A percentile compares a stretch with the other conserved stretches of the same genome.
Conservation (phyloP, 2,797 vertebrate species). For the Acanthurus lineatus region DNA sequence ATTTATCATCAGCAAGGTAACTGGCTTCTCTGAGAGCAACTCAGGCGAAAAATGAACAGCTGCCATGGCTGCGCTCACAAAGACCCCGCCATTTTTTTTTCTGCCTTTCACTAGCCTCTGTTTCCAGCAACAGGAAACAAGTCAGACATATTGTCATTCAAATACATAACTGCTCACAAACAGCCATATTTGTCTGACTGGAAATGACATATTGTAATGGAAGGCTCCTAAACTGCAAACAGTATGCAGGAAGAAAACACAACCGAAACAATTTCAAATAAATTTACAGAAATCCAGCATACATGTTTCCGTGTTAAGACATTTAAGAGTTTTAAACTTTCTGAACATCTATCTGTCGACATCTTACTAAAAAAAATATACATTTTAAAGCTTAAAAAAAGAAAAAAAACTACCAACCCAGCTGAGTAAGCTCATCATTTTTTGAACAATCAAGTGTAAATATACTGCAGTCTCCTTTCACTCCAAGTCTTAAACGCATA, state of each 20-base stretch:
- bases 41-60: constrained; percentile 94
- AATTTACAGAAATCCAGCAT: background rate
- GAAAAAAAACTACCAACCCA: no score
- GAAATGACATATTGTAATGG: constrained; percentile 43
- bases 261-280: constrained; percentile 7
- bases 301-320: background rate
- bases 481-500: background rate
- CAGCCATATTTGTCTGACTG: constrained; percentile 30
- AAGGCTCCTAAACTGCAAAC: constrained; percentile 18
- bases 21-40: constrained; percentile 84
- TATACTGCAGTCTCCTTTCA: constrained; percentile 1
- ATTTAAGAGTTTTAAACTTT: background rate
- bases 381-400: no score
- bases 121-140: constrained; percentile 68
- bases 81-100: constrained; percentile 77
- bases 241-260: constrained; percentile 15
- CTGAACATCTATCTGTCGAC: background rate
- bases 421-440: no score
- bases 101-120: constrained; percentile 38
- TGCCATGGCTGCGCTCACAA: constrained; percentile 87
- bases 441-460: background rate
- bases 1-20: constrained; percentile 89
- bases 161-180: constrained; percentile 55
- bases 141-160: constrained; percentile 72
- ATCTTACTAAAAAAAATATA: background rate